phyloP scores from a whole-genome alignment of 2,797 vertebrate genomes.

The Psittacula echo region DNA sequence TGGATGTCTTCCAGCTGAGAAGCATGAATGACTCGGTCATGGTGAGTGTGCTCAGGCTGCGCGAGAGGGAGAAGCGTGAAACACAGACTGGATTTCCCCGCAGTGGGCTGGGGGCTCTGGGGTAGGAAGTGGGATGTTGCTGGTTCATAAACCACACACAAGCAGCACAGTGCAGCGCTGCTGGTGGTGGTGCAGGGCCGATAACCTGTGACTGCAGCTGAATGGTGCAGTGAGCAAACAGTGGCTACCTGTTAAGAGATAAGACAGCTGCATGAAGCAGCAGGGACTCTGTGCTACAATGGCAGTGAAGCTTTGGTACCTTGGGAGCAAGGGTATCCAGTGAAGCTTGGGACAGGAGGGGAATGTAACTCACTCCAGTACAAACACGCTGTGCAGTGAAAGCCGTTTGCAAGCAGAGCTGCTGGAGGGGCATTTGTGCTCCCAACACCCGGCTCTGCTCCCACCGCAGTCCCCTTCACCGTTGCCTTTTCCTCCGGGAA shows the following conservation, averaged over 20 bases:
- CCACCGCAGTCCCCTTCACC: fast-evolving
- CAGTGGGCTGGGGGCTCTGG: background rate
- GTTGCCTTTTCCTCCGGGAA: background rate
- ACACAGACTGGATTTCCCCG: fast-evolving
- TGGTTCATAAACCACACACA: background rate
- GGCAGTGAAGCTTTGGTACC: background rate
- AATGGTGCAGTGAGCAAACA: fast-evolving
- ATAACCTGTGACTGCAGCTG: background rate
- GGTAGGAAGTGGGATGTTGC: background rate
- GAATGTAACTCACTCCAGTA: fast-evolving
- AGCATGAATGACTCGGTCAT: constrained; percentile 89
- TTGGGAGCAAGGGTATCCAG: background rate
- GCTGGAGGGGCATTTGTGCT: background rate
- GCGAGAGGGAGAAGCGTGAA: fast-evolving
- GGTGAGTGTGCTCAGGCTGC: constrained; percentile 78
- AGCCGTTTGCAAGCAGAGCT: background rate
- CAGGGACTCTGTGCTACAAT: fast-evolving
- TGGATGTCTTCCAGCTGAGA: constrained; percentile 94
- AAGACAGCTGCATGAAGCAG: background rate
- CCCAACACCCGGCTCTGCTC: background rate
- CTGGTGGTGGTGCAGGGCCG: fast-evolving
- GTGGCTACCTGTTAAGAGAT: fast-evolving
- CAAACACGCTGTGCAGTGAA: background rate
- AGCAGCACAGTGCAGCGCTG: fast-evolving
- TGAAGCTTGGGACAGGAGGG: background rate